phyloP scores from a whole-genome alignment of 2,888 invertebrate species.

The Drepana falcataria region DNA sequence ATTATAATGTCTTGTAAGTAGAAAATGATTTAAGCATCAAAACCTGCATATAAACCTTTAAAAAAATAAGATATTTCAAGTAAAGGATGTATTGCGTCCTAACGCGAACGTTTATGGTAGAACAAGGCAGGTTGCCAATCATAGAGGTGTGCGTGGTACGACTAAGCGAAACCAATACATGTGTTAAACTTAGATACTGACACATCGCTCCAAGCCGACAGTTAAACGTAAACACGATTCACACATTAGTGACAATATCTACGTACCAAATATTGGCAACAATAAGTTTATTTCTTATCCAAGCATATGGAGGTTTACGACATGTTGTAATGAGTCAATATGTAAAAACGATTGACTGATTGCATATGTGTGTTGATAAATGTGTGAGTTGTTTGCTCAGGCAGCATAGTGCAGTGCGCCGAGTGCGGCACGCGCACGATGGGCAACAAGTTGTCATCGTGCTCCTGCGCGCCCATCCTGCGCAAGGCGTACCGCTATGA shows the following conservation, averaged over 20 bases:
- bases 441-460: constrained; percentile 98
- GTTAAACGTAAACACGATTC: not conserved
- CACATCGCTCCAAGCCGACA: too few species aligned
- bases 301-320: not conserved
- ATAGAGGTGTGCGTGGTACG: not conserved
- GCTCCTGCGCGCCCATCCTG: constrained; percentile 97
- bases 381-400: constrained; percentile 34
- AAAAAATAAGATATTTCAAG: too few species aligned
- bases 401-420: constrained; percentile 78
- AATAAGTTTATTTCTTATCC: too few species aligned
- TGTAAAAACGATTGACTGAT: not conserved
- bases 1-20: too few species aligned
- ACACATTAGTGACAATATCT: too few species aligned
- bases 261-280: too few species aligned
- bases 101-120: not conserved
- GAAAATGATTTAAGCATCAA: too few species aligned
- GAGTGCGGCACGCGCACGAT: constrained; percentile 84
- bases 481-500: constrained; percentile 98
- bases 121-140: not conserved
- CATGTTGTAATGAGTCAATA: not conserved
- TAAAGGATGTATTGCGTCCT: too few species aligned
- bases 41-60: too few species aligned
- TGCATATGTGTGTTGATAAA: not conserved
- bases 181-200: not conserved
- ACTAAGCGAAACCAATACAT: not conserved